Evolutionary conservation across 2,888 invertebrate genomes (phyloP), one percentile per base, ranked within the genome.

Genomic region (Aphodius sticticus): DNA sequence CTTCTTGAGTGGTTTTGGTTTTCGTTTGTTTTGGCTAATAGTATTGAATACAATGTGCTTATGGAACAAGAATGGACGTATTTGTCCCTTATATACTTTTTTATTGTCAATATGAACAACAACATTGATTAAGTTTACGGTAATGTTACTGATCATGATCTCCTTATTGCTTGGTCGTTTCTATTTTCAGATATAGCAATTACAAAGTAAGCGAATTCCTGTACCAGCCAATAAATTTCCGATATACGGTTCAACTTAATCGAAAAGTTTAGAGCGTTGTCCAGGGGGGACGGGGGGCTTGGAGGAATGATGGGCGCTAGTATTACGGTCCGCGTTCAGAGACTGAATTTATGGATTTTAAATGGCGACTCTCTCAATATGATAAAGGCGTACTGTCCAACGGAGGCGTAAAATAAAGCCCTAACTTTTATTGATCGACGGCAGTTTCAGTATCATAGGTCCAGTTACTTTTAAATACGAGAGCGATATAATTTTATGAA

Each of bases 401-500:
- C 26, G 26, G 26, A 26, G 26, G 26, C 26, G 26, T 26, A 26
- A 26, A 26, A 26, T 26, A 26, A 26, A 26, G 26, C 26, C 26
- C 9, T 53, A 53, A 53, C 53, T 53, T 53, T 53, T 53, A 53
- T 53, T 53, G 53, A 53, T 53, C 53, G 53, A 53, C 53, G 53
- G 53, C 53, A 53, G 53, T 53, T 53, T 53, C 53, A 53, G 53
- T 53, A 53, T 53, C 53, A 53, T 12, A 53, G 9, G 53, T 53
- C 53, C 53, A 53, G 53, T 53, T 53, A 53, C 53, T 53, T 53
- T 53, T 53, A 53, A 53, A 53, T 53, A 53, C 53, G 53, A 53
- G 53, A 53, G 53, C 53, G 53, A 53, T 53, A 53, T 53, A 53
- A 53, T 53, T 53, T 53, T 53, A 53, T 12, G 53, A 53, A 53